Evolutionary conservation across 2,797 vertebrate species (phyloP), one percentile per base, ranked within the genome.

Genomic region (Chlorospingus flavigularis): DNA sequence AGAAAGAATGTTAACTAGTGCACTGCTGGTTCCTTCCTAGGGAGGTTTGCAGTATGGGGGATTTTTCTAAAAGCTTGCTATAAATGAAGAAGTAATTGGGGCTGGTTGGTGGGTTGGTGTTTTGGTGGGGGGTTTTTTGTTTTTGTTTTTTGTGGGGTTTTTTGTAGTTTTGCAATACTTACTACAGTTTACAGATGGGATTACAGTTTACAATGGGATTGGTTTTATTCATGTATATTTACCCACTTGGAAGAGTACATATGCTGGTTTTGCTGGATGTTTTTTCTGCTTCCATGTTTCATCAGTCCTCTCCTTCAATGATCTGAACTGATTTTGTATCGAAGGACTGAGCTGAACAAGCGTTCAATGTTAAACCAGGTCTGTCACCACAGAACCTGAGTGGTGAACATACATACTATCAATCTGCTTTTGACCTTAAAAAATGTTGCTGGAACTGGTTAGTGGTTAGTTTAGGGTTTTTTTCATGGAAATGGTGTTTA

Each of bases 1-100:
- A 63, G 39, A 61, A 84, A 43, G 73, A 72, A 83, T 83, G 72
- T 94, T 88, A 89, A 80, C 91, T 62, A 71, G 42, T 62, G 50
- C 33, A 61, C 72, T 86, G 50, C 77, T 81, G 48, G 31, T 87
- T 94, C 39, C 30, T 93, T 86, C 76, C 42, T 19, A 30, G 33
- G 35, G 23, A 81, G 4, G 9, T 75, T 40, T 93, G 62, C 48
- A 71, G 11, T 30, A 17, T 28, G 7, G 37, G 71, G 63, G 40
- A 25, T 37, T 79, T 86, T 95, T 81, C n/a, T 73, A 31, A 92
- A 88, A 81, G 25, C 15, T 61, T 55, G 15, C 26, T 85, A 13
- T 48, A 78, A 62, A 71, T 65, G 26, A 86, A 60, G 60, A 43
- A 8, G 20, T 45, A 25, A 25, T 14, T 65, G 2, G 18, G 13